A percentile compares a stretch with the other conserved stretches of the same genome.
Evolutionary conservation across 2,797 vertebrate genomes (phyloP).

Genomic region (Lutjanus campechanus): DNA sequence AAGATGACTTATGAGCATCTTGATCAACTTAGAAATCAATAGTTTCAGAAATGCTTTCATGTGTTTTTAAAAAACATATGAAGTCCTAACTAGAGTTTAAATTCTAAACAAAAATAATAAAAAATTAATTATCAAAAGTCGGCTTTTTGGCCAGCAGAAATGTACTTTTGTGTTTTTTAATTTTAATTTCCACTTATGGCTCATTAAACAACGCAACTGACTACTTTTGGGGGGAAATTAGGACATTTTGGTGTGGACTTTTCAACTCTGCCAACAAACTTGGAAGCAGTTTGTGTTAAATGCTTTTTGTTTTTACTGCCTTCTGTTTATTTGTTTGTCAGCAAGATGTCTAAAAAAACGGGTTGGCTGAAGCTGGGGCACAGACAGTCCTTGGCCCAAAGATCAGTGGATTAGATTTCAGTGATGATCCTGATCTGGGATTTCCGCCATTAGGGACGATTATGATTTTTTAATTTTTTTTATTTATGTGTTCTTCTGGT

Average conservation of each 20-base stretch:
- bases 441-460: slow-evolving; percentile 65
- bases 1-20: no score
- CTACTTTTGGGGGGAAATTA: slow-evolving; percentile 38
- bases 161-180: slow-evolving; percentile 10
- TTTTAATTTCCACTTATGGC: background rate
- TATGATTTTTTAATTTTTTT: slow-evolving; percentile 39
- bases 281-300: slow-evolving; percentile 65
- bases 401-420: slow-evolving; percentile 75
- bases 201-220: slow-evolving; percentile 6
- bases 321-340: slow-evolving; percentile 74
- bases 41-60: background rate
- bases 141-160: slow-evolving; percentile 7
- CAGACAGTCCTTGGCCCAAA: slow-evolving; percentile 74
- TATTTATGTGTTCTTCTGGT: slow-evolving; percentile 48
- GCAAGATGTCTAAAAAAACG: slow-evolving; percentile 60
- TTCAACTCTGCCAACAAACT: slow-evolving; percentile 67
- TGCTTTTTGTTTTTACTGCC: slow-evolving; percentile 60
- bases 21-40: background rate
- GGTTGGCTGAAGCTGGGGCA: slow-evolving; percentile 61
- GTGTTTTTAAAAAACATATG: slow-evolving; percentile 3
- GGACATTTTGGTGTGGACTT: slow-evolving; percentile 48
- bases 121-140: background rate
- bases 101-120: background rate
- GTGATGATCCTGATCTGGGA: slow-evolving; percentile 74
- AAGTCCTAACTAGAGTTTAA: background rate